Conservation (phyloP, 2,113 vertebrate species). For the Phylloscopus trochilus region DNA sequence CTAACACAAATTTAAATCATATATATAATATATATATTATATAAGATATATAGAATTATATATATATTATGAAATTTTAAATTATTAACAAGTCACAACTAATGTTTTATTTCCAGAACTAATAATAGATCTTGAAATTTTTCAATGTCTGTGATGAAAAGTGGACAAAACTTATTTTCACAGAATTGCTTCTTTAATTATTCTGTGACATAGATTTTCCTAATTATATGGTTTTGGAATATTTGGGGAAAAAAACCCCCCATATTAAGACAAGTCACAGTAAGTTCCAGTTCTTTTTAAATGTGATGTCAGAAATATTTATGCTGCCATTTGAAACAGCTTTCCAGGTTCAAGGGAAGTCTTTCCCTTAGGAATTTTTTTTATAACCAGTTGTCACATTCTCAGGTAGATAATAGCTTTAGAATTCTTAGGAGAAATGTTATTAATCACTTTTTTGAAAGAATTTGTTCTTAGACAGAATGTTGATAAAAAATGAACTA, state of each 20-base stretch:
- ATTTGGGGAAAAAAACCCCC: neutral
- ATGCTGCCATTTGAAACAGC: neutral
- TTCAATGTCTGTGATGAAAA: neutral
- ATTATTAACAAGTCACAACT: neutral
- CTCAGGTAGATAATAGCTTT: neutral
- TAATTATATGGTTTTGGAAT: neutral
- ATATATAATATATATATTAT: too few relatives aligned
- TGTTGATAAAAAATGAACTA: neutral
- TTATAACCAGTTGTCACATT: neutral
- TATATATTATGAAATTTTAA: neutral
- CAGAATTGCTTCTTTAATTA: neutral
- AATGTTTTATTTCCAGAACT: neutral
- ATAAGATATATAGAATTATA: too few relatives aligned
- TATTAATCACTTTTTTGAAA: neutral
- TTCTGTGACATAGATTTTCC: neutral
- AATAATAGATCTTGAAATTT: neutral
- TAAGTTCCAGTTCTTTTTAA: neutral
- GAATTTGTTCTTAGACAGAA: neutral
- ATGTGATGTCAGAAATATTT: neutral
- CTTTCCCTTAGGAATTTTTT: neutral
- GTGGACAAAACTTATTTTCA: neutral
- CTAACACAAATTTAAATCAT: neutral
- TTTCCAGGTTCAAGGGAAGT: neutral
- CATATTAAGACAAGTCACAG: neutral
- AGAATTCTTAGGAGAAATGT: neutral